Evolutionary conservation across 2,113 vertebrate genomes (phyloP).

Genomic region (Psephotus haematonotus): DNA sequence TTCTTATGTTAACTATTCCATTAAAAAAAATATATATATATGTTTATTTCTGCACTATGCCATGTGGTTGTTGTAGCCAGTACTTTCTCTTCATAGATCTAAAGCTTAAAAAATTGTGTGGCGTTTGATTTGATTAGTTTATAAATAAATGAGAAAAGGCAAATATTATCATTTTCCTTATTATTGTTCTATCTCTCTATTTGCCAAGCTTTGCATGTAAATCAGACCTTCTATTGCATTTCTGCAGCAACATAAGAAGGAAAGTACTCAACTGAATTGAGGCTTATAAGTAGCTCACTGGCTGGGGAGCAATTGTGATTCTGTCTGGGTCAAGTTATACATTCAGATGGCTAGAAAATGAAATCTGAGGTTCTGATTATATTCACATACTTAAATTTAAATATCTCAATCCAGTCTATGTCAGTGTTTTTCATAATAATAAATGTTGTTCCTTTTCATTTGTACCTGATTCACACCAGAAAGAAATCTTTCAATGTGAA

Average conservation of each 20-base stretch:
- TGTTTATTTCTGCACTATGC: background rate
- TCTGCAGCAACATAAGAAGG: background rate
- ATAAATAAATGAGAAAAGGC: background rate
- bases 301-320: background rate
- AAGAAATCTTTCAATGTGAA: background rate
- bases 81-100: background rate
- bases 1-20: background rate
- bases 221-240: background rate
- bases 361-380: background rate
- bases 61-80: background rate
- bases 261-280: background rate
- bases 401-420: background rate
- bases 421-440: background rate
- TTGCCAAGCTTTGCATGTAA: background rate
- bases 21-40: background rate
- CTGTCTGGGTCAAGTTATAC: background rate
- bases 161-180: background rate
- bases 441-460: background rate
- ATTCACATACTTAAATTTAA: background rate
- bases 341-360: background rate
- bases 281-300: background rate
- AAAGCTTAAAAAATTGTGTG: background rate
- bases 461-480: background rate
- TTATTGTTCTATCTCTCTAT: background rate
- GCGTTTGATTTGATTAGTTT: background rate